These are phyloP conservation scores for Lasaia peninsularis DNA, from an alignment of 1,140 invertebrate species.

Conservation along the genomic window DNA sequence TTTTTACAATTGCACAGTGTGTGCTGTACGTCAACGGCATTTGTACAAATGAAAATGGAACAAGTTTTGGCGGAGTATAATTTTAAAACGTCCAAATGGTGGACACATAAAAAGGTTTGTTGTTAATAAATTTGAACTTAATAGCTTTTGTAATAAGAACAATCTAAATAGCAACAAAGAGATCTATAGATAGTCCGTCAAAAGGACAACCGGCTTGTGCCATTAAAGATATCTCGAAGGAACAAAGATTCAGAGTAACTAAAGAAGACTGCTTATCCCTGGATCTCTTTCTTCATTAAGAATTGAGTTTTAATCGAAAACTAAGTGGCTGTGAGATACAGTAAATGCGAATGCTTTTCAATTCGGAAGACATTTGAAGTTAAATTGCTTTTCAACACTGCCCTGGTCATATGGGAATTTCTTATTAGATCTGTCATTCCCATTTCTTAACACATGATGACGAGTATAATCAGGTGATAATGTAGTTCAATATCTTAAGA, in stretches of 20 bases:
- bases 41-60: constrained; percentile 48
- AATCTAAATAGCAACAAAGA: constrained; percentile 23
- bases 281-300: constrained; percentile 5
- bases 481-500: too few relatives aligned
- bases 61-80: constrained; percentile 58
- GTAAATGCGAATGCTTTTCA: neutral
- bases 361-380: neutral
- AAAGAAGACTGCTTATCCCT: constrained; percentile 11
- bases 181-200: constrained; percentile 26
- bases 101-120: constrained; percentile 30
- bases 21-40: constrained; percentile 47
- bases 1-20: constrained; percentile 41
- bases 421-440: too few relatives aligned
- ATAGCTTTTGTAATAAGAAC: constrained; percentile 40
- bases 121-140: constrained; percentile 40
- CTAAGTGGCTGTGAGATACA: constrained; percentile 1
- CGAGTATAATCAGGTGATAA: too few relatives aligned
- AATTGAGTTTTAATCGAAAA: constrained; percentile 5
- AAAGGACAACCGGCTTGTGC: constrained; percentile 50
- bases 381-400: neutral
- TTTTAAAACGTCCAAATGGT: constrained; percentile 38
- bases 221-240: constrained; percentile 41
- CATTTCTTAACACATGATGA: too few relatives aligned
- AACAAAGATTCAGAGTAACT: neutral
- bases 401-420: too few relatives aligned